Evolutionary conservation across 2,797 vertebrate species (phyloP).

Genomic region (Kryptopterus vitreolus): DNA sequence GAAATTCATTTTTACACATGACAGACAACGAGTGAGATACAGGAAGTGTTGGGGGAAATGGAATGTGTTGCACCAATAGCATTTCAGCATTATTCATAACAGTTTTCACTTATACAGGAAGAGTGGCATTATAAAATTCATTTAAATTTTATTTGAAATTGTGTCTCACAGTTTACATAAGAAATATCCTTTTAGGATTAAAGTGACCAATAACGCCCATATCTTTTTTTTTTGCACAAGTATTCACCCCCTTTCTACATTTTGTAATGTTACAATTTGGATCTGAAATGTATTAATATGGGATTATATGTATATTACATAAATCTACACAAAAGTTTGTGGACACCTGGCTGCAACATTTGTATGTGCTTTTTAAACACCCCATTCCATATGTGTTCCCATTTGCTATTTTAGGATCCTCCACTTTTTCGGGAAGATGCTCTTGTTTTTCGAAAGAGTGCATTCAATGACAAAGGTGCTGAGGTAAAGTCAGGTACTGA

Average conservation of each 20-base stretch:
- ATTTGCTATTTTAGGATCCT: too few species aligned
- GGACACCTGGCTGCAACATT: too few species aligned
- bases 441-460: too few species aligned
- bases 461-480: too few species aligned
- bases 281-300: neutral
- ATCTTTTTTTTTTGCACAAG: neutral
- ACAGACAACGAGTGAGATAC: slow-evolving; percentile 60
- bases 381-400: too few species aligned
- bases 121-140: neutral
- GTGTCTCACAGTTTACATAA: slow-evolving; percentile 31
- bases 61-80: slow-evolving; percentile 57
- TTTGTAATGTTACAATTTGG: neutral
- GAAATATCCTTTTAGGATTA: slow-evolving; percentile 23
- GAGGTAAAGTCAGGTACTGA: too few species aligned
- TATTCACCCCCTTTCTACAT: neutral
- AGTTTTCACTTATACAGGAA: slow-evolving; percentile 9
- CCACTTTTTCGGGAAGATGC: too few species aligned
- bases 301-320: neutral
- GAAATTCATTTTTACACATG: slow-evolving; percentile 37
- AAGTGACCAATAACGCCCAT: too few species aligned
- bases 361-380: too few species aligned
- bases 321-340: neutral
- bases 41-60: slow-evolving; percentile 53
- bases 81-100: slow-evolving; percentile 40
- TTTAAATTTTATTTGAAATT: slow-evolving; percentile 8